Base-by-base conservation (phyloP, 23 tunicate genomes). In the Ascidia mentula region DNA sequence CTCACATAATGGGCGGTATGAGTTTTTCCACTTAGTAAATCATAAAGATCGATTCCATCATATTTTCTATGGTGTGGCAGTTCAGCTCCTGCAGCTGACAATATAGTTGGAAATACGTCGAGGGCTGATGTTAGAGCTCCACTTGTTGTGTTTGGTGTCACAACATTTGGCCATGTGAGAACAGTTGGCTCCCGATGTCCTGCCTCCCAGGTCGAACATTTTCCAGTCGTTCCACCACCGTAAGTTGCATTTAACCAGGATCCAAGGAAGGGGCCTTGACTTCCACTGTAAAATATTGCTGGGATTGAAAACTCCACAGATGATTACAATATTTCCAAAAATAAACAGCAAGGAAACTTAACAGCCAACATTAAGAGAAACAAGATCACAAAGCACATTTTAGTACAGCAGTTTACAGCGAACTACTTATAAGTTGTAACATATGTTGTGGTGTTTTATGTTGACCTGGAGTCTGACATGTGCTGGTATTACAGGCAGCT, bases 181-280 rank as follows among this genome's bases (percentile, higher is more conserved):
- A 91, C 74, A 22, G 97, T 81, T 7, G 97, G 97, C 53, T 85
- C 90, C 28, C 97, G 69, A 60, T 91, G 97, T 8, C 97, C 97
- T 28, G 87, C 97, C 65, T 91, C 97, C 97, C 97, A 91, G 1
- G 97, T 91, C 8, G 90, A 85, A 32, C 79, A 40, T 60, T 91
- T 91, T 36, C 87, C 84, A 0, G 97, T 91, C 5, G 90, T 75
- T 6, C 92, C 92, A 0, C 97, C 97, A 0, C 90, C 90, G 60
- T 71, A 91, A 12, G 73, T 85, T 0, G 59, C 36, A 12, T 72
- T 32, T 40, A 76, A 80, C 97, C 97, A 91, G 18, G 87, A 24
- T 0, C 87, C 97, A 22, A 86, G 81, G 59, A 81, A 91, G 22
- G 97, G 97, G 30, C 97, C 97, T n/a, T 78, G 87, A 69, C 85